phyloP scores from a whole-genome alignment of 2,888 invertebrate genomes.

The Euzophera pinguis region DNA sequence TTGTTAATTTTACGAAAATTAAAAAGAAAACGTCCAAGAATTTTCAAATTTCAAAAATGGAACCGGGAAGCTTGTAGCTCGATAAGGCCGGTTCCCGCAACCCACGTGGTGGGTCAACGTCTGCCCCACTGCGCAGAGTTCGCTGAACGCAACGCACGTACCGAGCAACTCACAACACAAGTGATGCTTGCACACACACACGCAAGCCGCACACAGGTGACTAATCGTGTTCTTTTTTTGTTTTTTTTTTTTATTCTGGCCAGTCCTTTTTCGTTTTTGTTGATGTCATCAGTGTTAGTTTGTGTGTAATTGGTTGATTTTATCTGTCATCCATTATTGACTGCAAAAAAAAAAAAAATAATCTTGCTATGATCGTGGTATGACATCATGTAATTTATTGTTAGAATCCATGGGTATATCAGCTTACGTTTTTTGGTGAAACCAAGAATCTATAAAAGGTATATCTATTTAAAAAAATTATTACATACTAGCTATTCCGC shows the following conservation, averaged over 20 bases:
- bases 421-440: neutral
- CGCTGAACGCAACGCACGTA: constrained; percentile 53
- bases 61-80: constrained; percentile 38
- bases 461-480: too few species aligned
- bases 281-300: constrained; percentile 12
- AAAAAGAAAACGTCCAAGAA: constrained; percentile 16
- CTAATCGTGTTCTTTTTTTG: constrained; percentile 43
- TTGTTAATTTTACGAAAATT: neutral
- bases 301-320: constrained; percentile 8
- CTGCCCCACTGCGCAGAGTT: constrained; percentile 73
- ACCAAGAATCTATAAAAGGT: neutral
- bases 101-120: constrained; percentile 76
- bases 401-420: neutral
- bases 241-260: constrained; percentile 18
- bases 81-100: constrained; percentile 49
- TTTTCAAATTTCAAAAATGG: constrained; percentile 31
- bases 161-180: constrained; percentile 19
- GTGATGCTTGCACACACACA: constrained; percentile 26
- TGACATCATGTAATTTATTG: constrained; percentile 8
- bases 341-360: too few species aligned
- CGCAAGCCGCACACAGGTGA: constrained; percentile 44
- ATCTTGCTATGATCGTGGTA: constrained; percentile 2
- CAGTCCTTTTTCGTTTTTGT: neutral
- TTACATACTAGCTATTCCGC: too few species aligned
- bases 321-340: neutral